Evolutionary conservation across 2,113 vertebrate genomes (phyloP).

Genomic region (Rafetus swinhoei): DNA sequence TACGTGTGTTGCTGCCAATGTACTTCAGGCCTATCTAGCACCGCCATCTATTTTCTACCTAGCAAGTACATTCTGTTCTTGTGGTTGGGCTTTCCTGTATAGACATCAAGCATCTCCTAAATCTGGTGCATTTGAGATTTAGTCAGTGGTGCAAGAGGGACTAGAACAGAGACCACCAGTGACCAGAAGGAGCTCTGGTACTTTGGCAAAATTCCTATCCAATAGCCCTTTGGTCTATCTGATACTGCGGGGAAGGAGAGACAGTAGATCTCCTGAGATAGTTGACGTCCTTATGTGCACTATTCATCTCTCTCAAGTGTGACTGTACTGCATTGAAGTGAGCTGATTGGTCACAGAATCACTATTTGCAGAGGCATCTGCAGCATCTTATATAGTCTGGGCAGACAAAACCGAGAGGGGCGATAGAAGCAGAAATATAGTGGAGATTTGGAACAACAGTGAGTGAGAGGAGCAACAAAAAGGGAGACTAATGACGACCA

Average conservation of each 20-base stretch:
- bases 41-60: background rate
- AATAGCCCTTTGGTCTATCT: background rate
- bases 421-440: background rate
- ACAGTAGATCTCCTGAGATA: background rate
- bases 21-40: slow-evolving; percentile 10
- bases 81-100: background rate
- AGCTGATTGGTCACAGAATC: background rate
- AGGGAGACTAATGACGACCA: too few relatives aligned
- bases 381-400: fast-evolving
- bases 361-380: background rate
- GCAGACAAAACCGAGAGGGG: background rate
- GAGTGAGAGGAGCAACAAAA: background rate
- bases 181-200: background rate
- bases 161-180: background rate
- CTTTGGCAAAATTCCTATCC: background rate
- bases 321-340: background rate
- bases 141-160: background rate
- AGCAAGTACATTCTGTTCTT: background rate
- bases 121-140: background rate
- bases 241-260: background rate
- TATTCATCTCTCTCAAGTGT: background rate
- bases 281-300: background rate
- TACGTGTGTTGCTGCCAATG: slow-evolving; percentile 36
- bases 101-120: background rate
- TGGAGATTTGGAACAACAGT: background rate